A percentile compares a stretch with the other conserved stretches of the same genome.
Conservation (phyloP, 2,113 vertebrate species). For the Cyprinodon variegatus region DNA sequence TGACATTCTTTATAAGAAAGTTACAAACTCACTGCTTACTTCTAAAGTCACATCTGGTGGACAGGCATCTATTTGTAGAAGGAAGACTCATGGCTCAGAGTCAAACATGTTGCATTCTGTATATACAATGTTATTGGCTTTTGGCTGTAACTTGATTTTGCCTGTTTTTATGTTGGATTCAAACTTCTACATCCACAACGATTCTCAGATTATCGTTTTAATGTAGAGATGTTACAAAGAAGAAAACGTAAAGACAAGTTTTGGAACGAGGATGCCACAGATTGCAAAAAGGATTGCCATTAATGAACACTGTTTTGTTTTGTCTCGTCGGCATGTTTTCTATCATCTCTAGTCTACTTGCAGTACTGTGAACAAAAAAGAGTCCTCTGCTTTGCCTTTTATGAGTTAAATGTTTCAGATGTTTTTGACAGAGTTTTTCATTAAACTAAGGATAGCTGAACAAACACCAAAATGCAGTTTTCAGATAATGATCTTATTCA, state of each 20-base stretch:
- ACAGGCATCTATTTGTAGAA: constrained; percentile 34
- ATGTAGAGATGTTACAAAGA: constrained; percentile 37
- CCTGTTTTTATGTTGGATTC: constrained; percentile 48
- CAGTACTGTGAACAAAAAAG: neutral
- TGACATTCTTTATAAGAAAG: neutral
- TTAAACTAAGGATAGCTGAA: no score
- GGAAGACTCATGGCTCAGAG: constrained; percentile 27
- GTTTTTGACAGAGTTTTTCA: no score
- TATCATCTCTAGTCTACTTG: neutral
- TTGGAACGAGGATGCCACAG: constrained; percentile 1
- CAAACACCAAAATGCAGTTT: no score
- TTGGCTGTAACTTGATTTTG: constrained; percentile 34
- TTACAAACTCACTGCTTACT: constrained; percentile 40
- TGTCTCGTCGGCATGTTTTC: neutral
- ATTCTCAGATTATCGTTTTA: constrained; percentile 46
- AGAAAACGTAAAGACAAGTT: constrained; percentile 48
- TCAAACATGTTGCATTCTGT: constrained; percentile 41
- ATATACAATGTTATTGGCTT: constrained; percentile 36
- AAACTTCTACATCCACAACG: constrained; percentile 41
- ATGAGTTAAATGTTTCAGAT: no score
- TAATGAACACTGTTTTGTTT: neutral
- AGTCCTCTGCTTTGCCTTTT: no score
- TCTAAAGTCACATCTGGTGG: constrained; percentile 48
- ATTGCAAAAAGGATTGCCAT: constrained; percentile 32
- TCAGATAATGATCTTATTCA: no score